These are phyloP conservation scores for Oscheius sp. DNA, from an alignment of 1,140 invertebrate species.

Conservation along the genomic window DNA sequence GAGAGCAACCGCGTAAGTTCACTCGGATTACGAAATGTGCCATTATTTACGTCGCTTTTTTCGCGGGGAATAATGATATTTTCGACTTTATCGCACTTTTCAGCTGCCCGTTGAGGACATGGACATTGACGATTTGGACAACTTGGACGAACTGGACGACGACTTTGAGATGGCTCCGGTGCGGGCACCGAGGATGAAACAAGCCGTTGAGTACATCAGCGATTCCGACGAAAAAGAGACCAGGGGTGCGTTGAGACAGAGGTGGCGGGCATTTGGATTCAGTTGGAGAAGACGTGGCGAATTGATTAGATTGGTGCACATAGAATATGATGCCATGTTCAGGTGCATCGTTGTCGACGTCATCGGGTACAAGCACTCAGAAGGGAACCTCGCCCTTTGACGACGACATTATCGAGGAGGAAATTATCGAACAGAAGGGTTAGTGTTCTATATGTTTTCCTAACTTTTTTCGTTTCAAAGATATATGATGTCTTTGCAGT, in stretches of 20 bases:
- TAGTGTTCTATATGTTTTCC: background rate
- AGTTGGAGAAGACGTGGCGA: background rate
- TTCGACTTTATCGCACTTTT: background rate
- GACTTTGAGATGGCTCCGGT: constrained; percentile 18
- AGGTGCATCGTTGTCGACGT: constrained; percentile 23
- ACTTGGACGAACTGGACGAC: constrained; percentile 24
- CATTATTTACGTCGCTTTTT: background rate
- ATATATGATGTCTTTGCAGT: constrained; percentile 1
- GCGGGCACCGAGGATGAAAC: background rate
- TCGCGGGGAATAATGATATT: background rate
- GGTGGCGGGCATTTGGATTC: background rate
- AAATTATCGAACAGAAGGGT: background rate
- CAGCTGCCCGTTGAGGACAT: background rate
- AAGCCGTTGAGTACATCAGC: constrained; percentile 15
- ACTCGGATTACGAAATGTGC: background rate
- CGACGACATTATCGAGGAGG: constrained; percentile 6
- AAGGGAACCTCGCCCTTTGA: constrained; percentile 30
- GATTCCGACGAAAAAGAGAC: background rate
- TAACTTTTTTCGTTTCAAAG: too few species aligned
- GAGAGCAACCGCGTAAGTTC: constrained; percentile 13
- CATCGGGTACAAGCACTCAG: constrained; percentile 31
- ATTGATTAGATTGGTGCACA: background rate
- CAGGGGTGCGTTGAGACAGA: background rate
- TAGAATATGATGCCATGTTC: background rate
- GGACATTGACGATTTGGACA: constrained; percentile 2